Evolutionary conservation across 2,113 vertebrate species (phyloP).

Genomic region (Phylloscopus trochiloides): DNA sequence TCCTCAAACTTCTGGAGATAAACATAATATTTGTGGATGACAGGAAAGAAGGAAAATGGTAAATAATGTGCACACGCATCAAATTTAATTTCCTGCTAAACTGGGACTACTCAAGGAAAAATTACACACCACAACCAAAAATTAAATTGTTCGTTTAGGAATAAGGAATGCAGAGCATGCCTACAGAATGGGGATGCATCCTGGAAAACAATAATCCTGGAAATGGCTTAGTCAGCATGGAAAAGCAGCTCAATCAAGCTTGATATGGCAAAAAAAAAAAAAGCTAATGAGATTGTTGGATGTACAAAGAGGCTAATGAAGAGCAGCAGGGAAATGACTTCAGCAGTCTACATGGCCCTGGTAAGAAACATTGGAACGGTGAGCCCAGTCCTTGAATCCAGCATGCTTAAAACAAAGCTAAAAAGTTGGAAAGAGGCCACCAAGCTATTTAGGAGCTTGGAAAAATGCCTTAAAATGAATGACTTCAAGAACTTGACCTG

Average conservation of each 20-base stretch:
- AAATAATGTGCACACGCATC: background rate
- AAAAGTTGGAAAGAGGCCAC: conserved; percentile 37
- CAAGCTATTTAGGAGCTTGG: conserved; percentile 46
- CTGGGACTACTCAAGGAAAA: background rate
- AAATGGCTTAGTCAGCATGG: conserved; percentile 29
- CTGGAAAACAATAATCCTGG: conserved; percentile 31
- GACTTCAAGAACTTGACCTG: conserved; percentile 49
- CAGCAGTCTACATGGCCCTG: conserved; percentile 9
- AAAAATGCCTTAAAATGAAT: conserved; percentile 53
- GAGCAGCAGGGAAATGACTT: conserved; percentile 52
- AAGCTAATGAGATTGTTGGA: conserved; percentile 48
- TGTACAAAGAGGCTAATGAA: conserved; percentile 40
- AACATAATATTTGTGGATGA: background rate
- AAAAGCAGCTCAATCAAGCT: conserved; percentile 52
- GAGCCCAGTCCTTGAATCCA: background rate
- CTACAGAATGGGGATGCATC: background rate
- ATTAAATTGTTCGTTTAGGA: background rate
- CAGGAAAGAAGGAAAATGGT: background rate
- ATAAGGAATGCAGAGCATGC: background rate
- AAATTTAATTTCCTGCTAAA: background rate
- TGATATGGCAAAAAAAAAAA: conserved; percentile 34
- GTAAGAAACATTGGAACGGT: background rate
- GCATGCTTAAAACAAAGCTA: background rate
- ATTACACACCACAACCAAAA: background rate
- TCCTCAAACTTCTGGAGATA: background rate